A percentile compares a stretch with the other conserved stretches of the same genome.
These are phyloP conservation scores for Erethizon dorsatum DNA, from an alignment of 2,797 vertebrate genomes.

Conservation along the genomic window DNA sequence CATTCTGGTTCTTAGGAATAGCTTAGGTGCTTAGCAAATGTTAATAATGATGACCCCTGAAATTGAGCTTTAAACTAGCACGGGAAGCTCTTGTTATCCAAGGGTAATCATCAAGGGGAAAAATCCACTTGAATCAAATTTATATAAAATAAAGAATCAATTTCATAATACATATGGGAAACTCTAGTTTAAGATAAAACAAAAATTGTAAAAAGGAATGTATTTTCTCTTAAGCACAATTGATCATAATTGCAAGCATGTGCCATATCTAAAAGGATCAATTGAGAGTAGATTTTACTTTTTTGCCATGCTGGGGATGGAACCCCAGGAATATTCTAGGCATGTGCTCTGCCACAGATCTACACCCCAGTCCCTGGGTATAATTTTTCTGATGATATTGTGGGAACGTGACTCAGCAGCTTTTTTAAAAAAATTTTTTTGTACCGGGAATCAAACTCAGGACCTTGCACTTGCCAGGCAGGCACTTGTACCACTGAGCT, in stretches of 20 bases:
- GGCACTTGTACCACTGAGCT: no score
- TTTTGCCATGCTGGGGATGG: neutral
- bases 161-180: conserved; percentile 27
- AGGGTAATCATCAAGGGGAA: conserved; percentile 19
- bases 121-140: neutral
- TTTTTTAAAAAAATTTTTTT: neutral
- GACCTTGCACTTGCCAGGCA: no score
- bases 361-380: neutral
- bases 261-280: neutral
- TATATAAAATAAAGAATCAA: conserved; percentile 1
- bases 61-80: neutral
- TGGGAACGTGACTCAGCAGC: conserved; percentile 34
- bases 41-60: neutral
- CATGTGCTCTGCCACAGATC: neutral
- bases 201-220: conserved; percentile 12
- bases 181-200: conserved; percentile 29
- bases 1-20: conserved; percentile 1
- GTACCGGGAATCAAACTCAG: no score
- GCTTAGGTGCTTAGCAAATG: neutral
- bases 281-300: neutral
- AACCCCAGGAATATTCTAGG: neutral
- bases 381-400: conserved; percentile 54
- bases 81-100: conserved; percentile 1
- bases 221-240: neutral
- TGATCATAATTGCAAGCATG: neutral